Percentiles rank a stretch among this genome's conserved stretches.
These are phyloP conservation scores for Pseudorhiza aurosa DNA, from an alignment of 30 jellyfish, hydroid and myxozoan species.

Conservation along the genomic window DNA sequence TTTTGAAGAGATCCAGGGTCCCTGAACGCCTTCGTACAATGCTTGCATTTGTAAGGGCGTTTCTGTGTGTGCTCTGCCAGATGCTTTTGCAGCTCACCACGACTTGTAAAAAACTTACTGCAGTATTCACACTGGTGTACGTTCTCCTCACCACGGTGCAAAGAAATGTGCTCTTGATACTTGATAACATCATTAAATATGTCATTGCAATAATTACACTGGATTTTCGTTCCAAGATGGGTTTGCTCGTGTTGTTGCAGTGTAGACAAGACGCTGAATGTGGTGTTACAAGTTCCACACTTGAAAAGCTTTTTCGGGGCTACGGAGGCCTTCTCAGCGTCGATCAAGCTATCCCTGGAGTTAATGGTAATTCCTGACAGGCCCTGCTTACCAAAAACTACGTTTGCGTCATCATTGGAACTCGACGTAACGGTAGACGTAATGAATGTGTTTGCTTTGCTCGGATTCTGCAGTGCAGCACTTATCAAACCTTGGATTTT, in stretches of 20 bases:
- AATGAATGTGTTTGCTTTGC: constrained; percentile 18
- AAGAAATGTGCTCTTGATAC: constrained; percentile 76
- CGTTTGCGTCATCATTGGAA: not conserved
- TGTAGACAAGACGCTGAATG: constrained; percentile 88
- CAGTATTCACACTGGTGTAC: constrained; percentile 87
- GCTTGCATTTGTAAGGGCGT: constrained; percentile 92
- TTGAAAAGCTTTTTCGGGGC: constrained; percentile 61
- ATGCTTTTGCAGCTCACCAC: constrained; percentile 93
- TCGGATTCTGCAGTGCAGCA: constrained; percentile 66
- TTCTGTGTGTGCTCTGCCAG: constrained; percentile 87
- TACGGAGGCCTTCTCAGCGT: not conserved
- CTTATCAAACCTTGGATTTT: constrained; percentile 69
- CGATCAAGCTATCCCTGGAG: not conserved
- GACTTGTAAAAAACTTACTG: constrained; percentile 82
- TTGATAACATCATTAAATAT: constrained; percentile 51
- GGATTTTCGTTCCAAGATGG: constrained; percentile 64
- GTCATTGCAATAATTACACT: constrained; percentile 82
- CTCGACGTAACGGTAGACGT: constrained; percentile 23
- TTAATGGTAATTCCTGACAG: not conserved
- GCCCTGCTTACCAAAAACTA: constrained; percentile 13
- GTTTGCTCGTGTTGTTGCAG: constrained; percentile 85
- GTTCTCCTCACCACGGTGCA: constrained; percentile 97
- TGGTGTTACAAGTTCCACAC: constrained; percentile 76
- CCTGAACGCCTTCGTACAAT: constrained; percentile 85
- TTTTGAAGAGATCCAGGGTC: constrained; percentile 97